phyloP scores from a whole-genome alignment of 2,888 invertebrate genomes.

The Ochlodes sylvanus region DNA sequence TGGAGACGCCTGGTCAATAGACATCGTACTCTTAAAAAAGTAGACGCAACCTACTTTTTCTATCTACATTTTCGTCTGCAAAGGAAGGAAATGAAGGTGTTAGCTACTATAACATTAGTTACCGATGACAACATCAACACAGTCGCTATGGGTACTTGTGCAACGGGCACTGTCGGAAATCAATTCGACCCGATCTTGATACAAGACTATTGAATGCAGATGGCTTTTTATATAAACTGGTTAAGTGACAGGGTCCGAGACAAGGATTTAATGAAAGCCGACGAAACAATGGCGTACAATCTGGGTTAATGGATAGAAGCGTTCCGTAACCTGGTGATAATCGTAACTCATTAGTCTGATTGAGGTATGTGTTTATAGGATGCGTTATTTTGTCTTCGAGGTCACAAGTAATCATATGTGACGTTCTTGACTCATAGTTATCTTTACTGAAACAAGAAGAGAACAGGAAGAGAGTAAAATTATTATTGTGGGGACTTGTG shows the following conservation, averaged over 20 bases:
- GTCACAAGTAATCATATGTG: background rate
- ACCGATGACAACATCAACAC: conserved; percentile 57
- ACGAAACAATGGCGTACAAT: conserved; percentile 63
- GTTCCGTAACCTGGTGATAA: conserved; percentile 52
- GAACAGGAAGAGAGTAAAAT: background rate
- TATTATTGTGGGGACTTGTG: conserved; percentile 5
- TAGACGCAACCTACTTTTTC: conserved; percentile 65
- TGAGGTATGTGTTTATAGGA: conserved; percentile 14
- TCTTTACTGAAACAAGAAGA: background rate
- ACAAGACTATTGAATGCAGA: conserved; percentile 49
- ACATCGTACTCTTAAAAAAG: conserved; percentile 75
- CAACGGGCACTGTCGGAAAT: conserved; percentile 38
- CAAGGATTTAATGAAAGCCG: conserved; percentile 62
- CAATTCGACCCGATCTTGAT: conserved; percentile 47
- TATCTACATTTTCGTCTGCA: conserved; percentile 83
- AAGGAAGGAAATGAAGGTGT: conserved; percentile 68
- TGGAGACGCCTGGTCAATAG: conserved; percentile 82
- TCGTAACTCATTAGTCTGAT: conserved; percentile 21
- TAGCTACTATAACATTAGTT: conserved; percentile 48
- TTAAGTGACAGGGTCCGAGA: conserved; percentile 47
- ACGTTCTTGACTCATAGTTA: background rate
- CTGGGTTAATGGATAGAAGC: conserved; percentile 68
- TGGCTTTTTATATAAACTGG: conserved; percentile 57
- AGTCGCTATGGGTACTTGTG: conserved; percentile 53
- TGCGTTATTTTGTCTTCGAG: background rate